A percentile compares a stretch with the other conserved stretches of the same genome.
Conservation (phyloP, 1,140 invertebrate species). For the Drosophila santomea region DNA sequence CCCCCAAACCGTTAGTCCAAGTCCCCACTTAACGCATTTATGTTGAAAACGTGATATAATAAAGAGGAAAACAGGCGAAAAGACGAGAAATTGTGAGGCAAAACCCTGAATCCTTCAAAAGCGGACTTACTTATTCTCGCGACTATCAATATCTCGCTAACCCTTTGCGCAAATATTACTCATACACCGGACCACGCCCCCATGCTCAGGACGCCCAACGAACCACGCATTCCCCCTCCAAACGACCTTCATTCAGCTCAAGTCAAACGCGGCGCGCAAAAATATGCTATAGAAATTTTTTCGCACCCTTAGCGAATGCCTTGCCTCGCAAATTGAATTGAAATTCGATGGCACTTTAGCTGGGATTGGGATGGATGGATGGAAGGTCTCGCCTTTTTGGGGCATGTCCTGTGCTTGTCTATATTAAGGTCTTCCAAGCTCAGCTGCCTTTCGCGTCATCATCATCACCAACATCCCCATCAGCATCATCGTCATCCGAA, state of each 20-base stretch:
- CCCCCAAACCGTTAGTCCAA: constrained; percentile 22
- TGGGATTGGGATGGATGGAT: constrained; percentile 30
- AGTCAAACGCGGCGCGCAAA: constrained; percentile 60
- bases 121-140: constrained; percentile 51
- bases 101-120: constrained; percentile 58
- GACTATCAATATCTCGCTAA: constrained; percentile 74
- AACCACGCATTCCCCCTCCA: not conserved
- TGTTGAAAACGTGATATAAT: constrained; percentile 82
- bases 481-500: constrained; percentile 44
- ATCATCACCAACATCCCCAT: constrained; percentile 33
- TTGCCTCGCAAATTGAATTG: constrained; percentile 79
- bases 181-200: constrained; percentile 60
- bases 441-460: constrained; percentile 54
- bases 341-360: constrained; percentile 81
- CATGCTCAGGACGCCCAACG: not conserved
- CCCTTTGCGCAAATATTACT: constrained; percentile 75
- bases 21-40: constrained; percentile 81
- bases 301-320: constrained; percentile 68
- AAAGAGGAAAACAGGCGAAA: constrained; percentile 58
- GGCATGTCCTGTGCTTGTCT: constrained; percentile 61
- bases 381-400: constrained; percentile 48
- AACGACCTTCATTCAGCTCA: constrained; percentile 44
- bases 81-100: constrained; percentile 39
- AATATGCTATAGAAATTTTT: constrained; percentile 76
- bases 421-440: constrained; percentile 70